A percentile compares a stretch with the other conserved stretches of the same genome.
These are phyloP conservation scores for Tauraco erythrolophus DNA, from an alignment of 2,113 vertebrate species.

Conservation along the genomic window DNA sequence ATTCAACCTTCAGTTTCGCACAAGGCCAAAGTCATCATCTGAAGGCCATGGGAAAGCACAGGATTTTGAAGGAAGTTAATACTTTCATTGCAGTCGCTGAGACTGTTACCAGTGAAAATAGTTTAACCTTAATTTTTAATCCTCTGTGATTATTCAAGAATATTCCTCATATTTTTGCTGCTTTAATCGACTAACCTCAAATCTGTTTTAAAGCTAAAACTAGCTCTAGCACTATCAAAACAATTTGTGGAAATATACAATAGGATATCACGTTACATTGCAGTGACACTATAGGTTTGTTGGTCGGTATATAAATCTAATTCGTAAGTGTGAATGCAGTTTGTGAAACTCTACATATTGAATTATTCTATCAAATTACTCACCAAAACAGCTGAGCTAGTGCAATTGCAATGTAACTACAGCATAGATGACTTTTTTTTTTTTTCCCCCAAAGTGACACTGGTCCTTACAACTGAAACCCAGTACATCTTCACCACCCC, in stretches of 20 bases:
- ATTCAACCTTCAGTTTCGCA: neutral
- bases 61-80: slow-evolving; percentile 21
- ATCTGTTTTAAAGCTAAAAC: slow-evolving; percentile 14
- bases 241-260: neutral
- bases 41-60: neutral
- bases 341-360: neutral
- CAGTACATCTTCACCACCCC: neutral
- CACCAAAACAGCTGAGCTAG: neutral
- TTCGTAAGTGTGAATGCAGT: neutral
- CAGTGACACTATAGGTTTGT: neutral
- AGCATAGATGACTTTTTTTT: neutral
- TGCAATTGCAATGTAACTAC: neutral
- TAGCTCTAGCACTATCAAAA: neutral
- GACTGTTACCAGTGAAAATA: neutral
- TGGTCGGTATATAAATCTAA: neutral
- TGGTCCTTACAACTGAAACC: neutral
- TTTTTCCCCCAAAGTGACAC: neutral
- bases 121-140: slow-evolving; percentile 14
- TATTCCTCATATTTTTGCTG: slow-evolving; percentile 21
- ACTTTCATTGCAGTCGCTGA: neutral
- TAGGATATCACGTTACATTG: neutral
- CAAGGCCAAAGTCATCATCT: neutral
- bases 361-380: neutral
- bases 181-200: slow-evolving; percentile 48
- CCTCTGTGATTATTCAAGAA: neutral